These are phyloP conservation scores for Bombus pascuorum DNA, from an alignment of 1,140 invertebrate species.

Conservation along the genomic window DNA sequence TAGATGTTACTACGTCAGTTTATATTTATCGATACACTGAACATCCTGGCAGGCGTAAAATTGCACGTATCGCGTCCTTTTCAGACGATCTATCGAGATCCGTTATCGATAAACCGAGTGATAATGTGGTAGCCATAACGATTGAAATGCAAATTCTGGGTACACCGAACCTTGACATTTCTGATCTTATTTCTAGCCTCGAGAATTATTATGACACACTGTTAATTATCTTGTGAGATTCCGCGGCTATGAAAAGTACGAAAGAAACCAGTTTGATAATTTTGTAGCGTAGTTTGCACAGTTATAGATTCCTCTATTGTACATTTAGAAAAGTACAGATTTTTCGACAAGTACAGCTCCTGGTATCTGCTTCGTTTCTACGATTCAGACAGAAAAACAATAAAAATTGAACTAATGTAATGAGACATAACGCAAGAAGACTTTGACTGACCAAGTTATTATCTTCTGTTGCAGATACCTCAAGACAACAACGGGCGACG, in stretches of 20 bases:
- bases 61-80: not conserved
- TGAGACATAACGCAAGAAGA: no score
- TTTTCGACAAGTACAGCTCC: no score
- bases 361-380: no score
- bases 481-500: slow-evolving; percentile 48
- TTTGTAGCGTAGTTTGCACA: no score
- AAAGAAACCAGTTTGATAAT: not conserved
- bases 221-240: not conserved
- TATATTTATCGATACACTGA: not conserved
- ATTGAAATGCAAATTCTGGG: slow-evolving; percentile 4
- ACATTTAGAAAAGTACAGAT: no score
- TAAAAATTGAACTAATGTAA: no score
- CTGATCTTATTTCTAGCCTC: not conserved
- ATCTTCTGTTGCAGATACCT: slow-evolving; percentile 72
- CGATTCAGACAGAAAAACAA: no score
- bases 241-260: no score
- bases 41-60: not conserved
- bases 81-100: not conserved
- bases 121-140: not conserved
- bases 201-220: not conserved
- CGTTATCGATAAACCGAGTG: not conserved
- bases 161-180: slow-evolving; percentile 5
- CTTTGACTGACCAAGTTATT: no score
- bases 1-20: no score
- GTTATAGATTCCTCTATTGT: no score